These are phyloP conservation scores for Poeciliopsis prolifica DNA, from an alignment of 2,113 vertebrate genomes.

Conservation along the genomic window DNA sequence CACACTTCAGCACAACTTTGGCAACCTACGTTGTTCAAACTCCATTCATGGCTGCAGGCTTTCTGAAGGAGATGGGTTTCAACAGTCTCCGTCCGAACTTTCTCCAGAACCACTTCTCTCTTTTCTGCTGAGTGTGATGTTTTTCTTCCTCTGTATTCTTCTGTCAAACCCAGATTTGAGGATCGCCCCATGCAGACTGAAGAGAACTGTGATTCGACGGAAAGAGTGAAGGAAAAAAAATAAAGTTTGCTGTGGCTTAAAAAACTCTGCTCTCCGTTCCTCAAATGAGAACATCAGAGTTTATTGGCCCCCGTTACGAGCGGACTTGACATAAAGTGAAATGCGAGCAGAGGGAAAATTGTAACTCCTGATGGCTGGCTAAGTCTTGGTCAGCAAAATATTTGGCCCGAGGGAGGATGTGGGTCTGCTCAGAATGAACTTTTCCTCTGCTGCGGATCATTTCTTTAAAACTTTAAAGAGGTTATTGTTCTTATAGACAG, in stretches of 20 bases:
- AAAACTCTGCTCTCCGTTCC: neutral
- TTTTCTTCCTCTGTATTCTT: neutral
- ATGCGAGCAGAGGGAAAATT: slow-evolving; percentile 47
- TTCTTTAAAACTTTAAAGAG: no score
- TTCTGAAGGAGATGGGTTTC: neutral
- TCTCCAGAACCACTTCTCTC: neutral
- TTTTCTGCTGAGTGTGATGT: neutral
- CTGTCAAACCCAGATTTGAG: neutral
- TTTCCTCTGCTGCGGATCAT: slow-evolving; percentile 52
- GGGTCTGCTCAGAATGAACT: slow-evolving; percentile 21
- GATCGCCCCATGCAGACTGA: neutral
- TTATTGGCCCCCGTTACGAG: slow-evolving; percentile 46
- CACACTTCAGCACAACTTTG: neutral
- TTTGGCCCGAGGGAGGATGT: slow-evolving; percentile 42
- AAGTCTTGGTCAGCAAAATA: slow-evolving; percentile 64
- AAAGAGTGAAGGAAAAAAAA: slow-evolving; percentile 8
- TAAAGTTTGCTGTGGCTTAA: slow-evolving; percentile 10
- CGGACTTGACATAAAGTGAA: slow-evolving; percentile 55
- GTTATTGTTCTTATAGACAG: no score
- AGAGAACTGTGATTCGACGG: neutral
- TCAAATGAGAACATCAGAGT: slow-evolving; percentile 30
- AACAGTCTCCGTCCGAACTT: neutral
- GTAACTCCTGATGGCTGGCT: slow-evolving; percentile 55
- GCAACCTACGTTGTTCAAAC: neutral
- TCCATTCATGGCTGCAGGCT: neutral